A percentile compares a stretch with the other conserved stretches of the same genome.
Conservation (phyloP, 2,113 vertebrate genomes). For the Aegotheles bennettii region DNA sequence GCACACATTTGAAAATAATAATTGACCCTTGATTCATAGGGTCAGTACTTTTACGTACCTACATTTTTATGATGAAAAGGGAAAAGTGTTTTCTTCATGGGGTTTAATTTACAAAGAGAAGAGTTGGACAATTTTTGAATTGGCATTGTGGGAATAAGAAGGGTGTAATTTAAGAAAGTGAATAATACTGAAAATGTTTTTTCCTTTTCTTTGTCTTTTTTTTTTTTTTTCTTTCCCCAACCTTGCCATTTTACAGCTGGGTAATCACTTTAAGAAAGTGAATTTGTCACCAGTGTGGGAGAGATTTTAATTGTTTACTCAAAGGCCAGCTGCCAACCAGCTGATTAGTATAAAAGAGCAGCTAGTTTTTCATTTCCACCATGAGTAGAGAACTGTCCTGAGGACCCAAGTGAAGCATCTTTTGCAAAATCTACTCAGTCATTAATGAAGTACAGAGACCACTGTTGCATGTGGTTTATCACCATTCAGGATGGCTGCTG, state of each 20-base stretch:
- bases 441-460: not conserved
- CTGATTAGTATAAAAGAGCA: not conserved
- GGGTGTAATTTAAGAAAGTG: not conserved
- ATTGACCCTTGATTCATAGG: conserved; percentile 33
- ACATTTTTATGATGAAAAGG: conserved; percentile 26
- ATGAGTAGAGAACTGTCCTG: not conserved
- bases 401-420: not conserved
- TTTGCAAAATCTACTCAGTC: not conserved
- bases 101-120: conserved; percentile 22
- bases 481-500: not conserved
- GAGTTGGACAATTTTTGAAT: not conserved
- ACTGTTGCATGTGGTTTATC: not conserved
- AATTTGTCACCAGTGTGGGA: not conserved
- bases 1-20: conserved; percentile 14
- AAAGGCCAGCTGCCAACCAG: not conserved
- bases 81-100: not conserved
- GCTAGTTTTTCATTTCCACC: not conserved
- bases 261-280: not conserved
- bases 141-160: not conserved
- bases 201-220: not conserved
- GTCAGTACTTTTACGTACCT: not conserved
- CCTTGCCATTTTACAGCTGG: not conserved
- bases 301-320: not conserved
- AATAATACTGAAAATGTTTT: not conserved
- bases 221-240: not conserved